Conservation (phyloP, 2,888 invertebrate species). For the Tuta absoluta region DNA sequence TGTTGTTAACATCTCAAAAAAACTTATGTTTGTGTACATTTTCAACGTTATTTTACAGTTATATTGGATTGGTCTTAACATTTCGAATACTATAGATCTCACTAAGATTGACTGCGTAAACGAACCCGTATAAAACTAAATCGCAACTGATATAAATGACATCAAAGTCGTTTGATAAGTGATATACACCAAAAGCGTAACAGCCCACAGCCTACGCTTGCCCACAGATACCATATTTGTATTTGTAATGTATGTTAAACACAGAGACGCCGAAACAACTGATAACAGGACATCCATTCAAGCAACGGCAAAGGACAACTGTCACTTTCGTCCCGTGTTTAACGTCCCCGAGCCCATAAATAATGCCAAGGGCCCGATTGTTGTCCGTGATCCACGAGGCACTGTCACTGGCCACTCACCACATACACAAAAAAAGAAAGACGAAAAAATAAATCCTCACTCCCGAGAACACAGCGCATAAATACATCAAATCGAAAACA, state of each 20-base stretch:
- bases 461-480: conserved; percentile 72
- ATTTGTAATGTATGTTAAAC: conserved; percentile 16
- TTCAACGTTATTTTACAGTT: too few species aligned
- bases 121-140: not conserved
- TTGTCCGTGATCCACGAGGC: conserved; percentile 62
- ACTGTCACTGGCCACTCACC: conserved; percentile 65
- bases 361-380: conserved; percentile 58
- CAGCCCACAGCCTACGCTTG: conserved; percentile 14
- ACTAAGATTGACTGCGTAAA: not conserved
- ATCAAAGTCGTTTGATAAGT: not conserved
- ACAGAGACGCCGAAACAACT: conserved; percentile 18
- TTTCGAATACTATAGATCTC: not conserved
- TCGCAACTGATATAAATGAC: too few species aligned
- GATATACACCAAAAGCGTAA: conserved; percentile 15
- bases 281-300: conserved; percentile 41
- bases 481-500: conserved; percentile 81
- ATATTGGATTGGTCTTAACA: too few species aligned
- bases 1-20: not conserved
- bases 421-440: conserved; percentile 42
- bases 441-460: conserved; percentile 48
- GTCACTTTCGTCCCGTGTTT: conserved; percentile 52
- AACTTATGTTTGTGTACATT: too few species aligned
- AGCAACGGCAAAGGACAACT: conserved; percentile 45
- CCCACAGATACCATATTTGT: conserved; percentile 10
- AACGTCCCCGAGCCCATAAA: conserved; percentile 57